Base-by-base conservation (phyloP, 2,797 vertebrate species). In the Sardinella longiceps region DNA sequence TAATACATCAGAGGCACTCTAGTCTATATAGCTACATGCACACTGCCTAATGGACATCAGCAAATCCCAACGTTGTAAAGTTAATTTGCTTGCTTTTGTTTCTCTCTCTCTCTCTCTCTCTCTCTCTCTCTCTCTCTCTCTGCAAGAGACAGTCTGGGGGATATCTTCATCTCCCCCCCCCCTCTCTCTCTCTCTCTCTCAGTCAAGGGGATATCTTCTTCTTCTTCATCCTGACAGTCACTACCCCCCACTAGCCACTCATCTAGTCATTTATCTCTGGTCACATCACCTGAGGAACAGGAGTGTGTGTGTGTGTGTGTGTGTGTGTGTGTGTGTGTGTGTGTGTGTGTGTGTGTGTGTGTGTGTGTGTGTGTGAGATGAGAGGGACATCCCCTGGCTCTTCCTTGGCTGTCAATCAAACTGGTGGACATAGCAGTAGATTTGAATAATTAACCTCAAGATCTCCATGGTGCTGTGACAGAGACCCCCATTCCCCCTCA, bases 391-490 rank as follows among this genome's bases (percentile, higher is more conserved):
- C 50, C 30, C 70, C 81, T 84, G 82, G 77, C 80, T 80, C 84
- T 82, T 45, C 28, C 70, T 80, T 51, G 60, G 83, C 83, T 82
- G 86, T 87, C 83, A 66, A 51, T 83, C 33, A 45, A 82, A 70
- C 81, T 23, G 82, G n/a, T 25, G 20, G 15, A 39, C 70, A 25
- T 15, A 56, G 37, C 43, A 81, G 66, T 9, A 33, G 23, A 82
- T 83, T 82, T 82, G 80, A 82, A 87, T 80, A 83, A 82, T 82
- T 82, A 85, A 30, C 84, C 45, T 45, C 28, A 23, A 50, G 81
- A n/a, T 15, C 28, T 63, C 58, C 58, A 63, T 63, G 58, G 58
- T 63, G 58, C 58, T n/a, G 6, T 63, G 7, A 63, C 1, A 1
- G 28, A 25, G n/a, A 63, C 58, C 53, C 5, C 58, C 25, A 7